phyloP scores from a whole-genome alignment of 2,113 vertebrate genomes.

The Regulus satrapa region DNA sequence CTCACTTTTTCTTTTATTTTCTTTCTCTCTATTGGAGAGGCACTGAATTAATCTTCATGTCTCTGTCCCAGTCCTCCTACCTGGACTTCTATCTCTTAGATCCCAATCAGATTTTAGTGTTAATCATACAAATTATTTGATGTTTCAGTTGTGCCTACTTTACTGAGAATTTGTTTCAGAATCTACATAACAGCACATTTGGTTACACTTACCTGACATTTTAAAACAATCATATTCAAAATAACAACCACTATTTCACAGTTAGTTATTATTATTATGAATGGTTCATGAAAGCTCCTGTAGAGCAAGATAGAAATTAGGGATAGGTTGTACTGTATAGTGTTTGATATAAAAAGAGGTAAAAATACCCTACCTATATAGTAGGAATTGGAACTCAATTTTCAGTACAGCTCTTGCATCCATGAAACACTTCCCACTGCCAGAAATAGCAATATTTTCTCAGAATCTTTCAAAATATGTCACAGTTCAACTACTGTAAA shows the following conservation, averaged over 20 bases:
- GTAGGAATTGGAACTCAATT: not conserved
- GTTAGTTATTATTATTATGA: not conserved
- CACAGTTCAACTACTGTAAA: not conserved
- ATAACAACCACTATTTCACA: not conserved
- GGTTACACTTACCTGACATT: not conserved
- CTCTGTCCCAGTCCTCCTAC: not conserved
- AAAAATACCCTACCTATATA: not conserved
- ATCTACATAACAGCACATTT: not conserved
- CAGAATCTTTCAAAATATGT: not conserved
- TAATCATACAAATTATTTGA: not conserved
- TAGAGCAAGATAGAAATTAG: not conserved
- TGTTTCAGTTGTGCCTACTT: not conserved
- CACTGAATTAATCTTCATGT: not conserved
- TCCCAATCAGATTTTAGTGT: not conserved
- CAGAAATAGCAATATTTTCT: slow-evolving; percentile 12
- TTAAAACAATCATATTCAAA: not conserved
- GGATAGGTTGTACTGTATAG: not conserved
- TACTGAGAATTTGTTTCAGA: not conserved
- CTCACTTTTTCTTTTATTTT: not conserved
- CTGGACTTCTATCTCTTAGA: not conserved
- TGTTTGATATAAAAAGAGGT: not conserved
- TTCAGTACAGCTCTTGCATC: not conserved
- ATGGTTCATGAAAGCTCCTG: not conserved
- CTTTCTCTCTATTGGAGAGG: not conserved
- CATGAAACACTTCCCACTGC: not conserved